Percentiles rank a stretch among this genome's conserved stretches.
Evolutionary conservation across 2,888 invertebrate species (phyloP).

Genomic region (Cancer borealis): DNA sequence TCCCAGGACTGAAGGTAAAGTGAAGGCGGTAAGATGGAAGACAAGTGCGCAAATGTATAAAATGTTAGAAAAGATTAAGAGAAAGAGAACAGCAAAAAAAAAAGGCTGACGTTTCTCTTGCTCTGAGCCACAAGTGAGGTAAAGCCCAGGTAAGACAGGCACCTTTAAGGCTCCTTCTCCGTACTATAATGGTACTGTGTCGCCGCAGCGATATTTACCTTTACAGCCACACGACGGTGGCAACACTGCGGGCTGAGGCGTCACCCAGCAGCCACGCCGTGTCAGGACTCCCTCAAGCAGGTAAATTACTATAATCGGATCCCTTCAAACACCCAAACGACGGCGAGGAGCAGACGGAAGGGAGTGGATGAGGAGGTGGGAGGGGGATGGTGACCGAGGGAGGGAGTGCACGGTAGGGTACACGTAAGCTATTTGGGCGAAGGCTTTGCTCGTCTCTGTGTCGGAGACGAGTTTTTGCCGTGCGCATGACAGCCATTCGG

Average conservation of each 20-base stretch:
- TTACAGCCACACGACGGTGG: neutral
- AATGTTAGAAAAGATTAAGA: neutral
- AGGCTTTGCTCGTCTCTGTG: neutral
- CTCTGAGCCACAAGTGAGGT: neutral
- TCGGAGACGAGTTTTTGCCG: slow-evolving; percentile 1
- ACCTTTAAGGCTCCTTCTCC: slow-evolving; percentile 5
- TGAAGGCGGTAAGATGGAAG: neutral
- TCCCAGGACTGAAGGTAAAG: neutral
- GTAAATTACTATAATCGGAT: slow-evolving; percentile 42
- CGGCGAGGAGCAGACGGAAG: neutral
- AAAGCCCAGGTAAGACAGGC: neutral
- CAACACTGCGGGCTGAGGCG: neutral
- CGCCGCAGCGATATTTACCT: neutral
- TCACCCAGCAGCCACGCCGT: neutral
- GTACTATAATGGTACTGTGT: slow-evolving; percentile 8
- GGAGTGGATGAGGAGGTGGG: neutral
- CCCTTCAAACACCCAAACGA: slow-evolving; percentile 16
- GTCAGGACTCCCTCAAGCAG: slow-evolving; percentile 22
- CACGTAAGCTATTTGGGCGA: neutral
- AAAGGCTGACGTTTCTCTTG: neutral
- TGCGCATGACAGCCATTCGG: neutral
- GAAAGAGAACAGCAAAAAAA: neutral
- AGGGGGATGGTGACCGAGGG: neutral
- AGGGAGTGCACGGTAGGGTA: neutral
- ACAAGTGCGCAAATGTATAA: neutral